These are phyloP conservation scores for Poeciliopsis paucimaculata DNA, from an alignment of 2,797 vertebrate species.

Conservation along the genomic window DNA sequence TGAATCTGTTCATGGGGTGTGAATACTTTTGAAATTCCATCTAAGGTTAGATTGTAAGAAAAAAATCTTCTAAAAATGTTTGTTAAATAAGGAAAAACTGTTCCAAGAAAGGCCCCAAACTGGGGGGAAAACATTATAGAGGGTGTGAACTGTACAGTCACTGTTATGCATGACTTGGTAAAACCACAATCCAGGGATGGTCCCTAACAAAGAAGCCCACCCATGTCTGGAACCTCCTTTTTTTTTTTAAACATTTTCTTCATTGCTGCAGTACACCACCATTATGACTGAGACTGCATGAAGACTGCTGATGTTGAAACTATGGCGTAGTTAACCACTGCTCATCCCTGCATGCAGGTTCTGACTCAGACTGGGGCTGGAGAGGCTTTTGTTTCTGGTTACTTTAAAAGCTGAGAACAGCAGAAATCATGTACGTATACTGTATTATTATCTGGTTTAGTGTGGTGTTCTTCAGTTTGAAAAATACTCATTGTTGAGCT, in stretches of 20 bases:
- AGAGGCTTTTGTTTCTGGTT: neutral
- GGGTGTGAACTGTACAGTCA: constrained; percentile 6
- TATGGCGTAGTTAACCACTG: neutral
- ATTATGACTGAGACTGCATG: constrained; percentile 13
- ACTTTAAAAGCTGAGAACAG: neutral
- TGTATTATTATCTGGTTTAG: neutral
- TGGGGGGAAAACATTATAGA: neutral
- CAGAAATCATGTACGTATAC: neutral
- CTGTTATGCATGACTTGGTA: constrained; percentile 6
- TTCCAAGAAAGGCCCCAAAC: neutral
- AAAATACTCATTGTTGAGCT: neutral
- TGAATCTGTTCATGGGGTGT: neutral
- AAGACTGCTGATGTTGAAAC: constrained; percentile 20
- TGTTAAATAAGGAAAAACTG: neutral
- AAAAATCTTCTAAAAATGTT: neutral
- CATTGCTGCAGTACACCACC: constrained; percentile 8
- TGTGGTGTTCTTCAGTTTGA: neutral
- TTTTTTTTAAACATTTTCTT: constrained; percentile 11
- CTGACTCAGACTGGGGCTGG: neutral
- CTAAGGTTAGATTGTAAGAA: neutral
- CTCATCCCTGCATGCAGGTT: neutral
- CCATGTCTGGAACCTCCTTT: constrained; percentile 35
- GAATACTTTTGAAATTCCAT: neutral
- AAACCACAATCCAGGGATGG: constrained; percentile 33
- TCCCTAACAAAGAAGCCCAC: constrained; percentile 17